Percentiles rank a stretch among this genome's conserved stretches.
Evolutionary conservation across 2,888 invertebrate species (phyloP).

Genomic region (Caenorhabditis parvicauda): DNA sequence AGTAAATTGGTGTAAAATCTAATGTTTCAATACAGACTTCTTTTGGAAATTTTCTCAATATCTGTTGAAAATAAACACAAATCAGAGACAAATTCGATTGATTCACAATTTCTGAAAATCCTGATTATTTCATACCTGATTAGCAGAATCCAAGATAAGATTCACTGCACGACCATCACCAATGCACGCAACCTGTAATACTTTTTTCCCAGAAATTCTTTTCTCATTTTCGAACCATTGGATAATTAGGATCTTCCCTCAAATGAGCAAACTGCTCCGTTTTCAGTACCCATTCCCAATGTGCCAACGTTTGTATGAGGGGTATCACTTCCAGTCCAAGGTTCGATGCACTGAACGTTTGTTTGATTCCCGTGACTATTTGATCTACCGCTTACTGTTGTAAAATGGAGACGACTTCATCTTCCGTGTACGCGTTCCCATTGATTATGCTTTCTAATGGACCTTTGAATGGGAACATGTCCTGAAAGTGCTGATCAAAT

Average conservation of each 20-base stretch:
- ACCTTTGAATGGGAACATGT: slow-evolving; percentile 79
- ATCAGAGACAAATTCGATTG: too few relatives aligned
- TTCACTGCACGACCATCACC: slow-evolving; percentile 61
- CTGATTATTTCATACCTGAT: slow-evolving; percentile 19
- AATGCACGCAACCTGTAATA: slow-evolving; percentile 39
- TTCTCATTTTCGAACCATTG: slow-evolving; percentile 19
- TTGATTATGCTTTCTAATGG: slow-evolving; percentile 70
- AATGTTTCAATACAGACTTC: too few relatives aligned
- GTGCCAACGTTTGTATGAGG: slow-evolving; percentile 80
- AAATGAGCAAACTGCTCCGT: slow-evolving; percentile 72
- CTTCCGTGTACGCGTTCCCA: slow-evolving; percentile 71
- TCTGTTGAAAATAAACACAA: too few relatives aligned
- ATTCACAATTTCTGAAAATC: neutral
- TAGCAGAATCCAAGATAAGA: slow-evolving; percentile 58
- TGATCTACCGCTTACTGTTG: slow-evolving; percentile 45
- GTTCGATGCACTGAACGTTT: slow-evolving; percentile 63
- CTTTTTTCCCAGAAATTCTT: neutral
- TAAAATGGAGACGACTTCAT: slow-evolving; percentile 68
- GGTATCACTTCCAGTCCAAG: slow-evolving; percentile 74
- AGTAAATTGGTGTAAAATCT: too few relatives aligned
- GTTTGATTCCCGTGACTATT: slow-evolving; percentile 32
- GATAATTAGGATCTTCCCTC: slow-evolving; percentile 36
- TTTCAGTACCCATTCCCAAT: slow-evolving; percentile 79
- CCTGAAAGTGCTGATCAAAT: slow-evolving; percentile 65
- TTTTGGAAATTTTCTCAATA: too few relatives aligned